Conservation (phyloP, 2,113 vertebrate genomes). For the Hippocampus zosterae region DNA sequence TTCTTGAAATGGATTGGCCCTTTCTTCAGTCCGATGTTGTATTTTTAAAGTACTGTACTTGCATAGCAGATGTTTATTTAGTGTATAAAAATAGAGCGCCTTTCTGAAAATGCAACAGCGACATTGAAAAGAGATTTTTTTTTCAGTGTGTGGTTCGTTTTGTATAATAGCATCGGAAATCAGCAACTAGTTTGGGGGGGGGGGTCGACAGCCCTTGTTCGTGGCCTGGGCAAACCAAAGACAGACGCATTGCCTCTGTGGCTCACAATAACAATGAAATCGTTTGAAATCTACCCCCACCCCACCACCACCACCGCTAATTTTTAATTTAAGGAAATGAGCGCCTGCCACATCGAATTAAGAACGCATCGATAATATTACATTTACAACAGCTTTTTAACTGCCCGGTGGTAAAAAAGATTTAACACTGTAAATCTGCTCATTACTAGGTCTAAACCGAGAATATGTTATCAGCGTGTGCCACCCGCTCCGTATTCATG, state of each 20-base stretch:
- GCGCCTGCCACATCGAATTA: neutral
- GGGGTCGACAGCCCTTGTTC: neutral
- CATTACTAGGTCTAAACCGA: neutral
- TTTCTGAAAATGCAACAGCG: conserved; percentile 10
- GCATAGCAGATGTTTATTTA: conserved; percentile 51
- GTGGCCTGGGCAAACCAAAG: neutral
- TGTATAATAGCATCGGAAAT: too few species aligned
- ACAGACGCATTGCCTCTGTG: neutral
- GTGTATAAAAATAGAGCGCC: conserved; percentile 54
- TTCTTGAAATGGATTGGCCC: neutral
- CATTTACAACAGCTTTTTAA: neutral
- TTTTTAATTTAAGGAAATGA: neutral
- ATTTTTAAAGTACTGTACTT: conserved; percentile 21
- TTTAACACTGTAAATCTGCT: neutral
- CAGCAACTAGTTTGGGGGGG: neutral
- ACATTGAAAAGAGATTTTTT: neutral
- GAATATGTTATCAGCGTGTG: neutral
- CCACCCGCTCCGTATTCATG: neutral
- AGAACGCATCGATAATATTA: neutral
- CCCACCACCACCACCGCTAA: neutral
- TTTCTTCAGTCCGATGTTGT: neutral
- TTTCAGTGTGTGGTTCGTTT: neutral
- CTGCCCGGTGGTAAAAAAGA: neutral
- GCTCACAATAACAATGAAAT: neutral
- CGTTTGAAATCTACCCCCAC: neutral